Evolutionary conservation across 2,113 vertebrate genomes (phyloP).

Genomic region (Neodon shergylaensis): DNA sequence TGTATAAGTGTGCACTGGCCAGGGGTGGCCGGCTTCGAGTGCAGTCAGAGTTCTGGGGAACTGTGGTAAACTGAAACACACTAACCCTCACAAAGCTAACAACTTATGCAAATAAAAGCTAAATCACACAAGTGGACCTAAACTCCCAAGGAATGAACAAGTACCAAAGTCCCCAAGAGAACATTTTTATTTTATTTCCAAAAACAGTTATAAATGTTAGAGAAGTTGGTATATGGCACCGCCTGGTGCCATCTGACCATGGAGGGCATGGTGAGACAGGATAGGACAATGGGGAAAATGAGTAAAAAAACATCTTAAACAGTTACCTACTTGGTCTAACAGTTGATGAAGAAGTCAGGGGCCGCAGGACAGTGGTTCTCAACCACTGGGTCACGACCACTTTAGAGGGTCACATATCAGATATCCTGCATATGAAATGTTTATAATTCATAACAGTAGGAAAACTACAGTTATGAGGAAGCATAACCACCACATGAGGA

Average conservation of each 20-base stretch:
- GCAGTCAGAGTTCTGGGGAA: background rate
- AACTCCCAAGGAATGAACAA: background rate
- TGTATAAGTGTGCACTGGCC: background rate
- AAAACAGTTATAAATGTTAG: slow-evolving; percentile 25
- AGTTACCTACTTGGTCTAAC: background rate
- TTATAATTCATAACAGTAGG: background rate
- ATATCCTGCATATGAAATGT: background rate
- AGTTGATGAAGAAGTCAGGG: background rate
- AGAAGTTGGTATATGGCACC: background rate
- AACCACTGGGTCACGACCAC: background rate
- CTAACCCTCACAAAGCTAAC: background rate
- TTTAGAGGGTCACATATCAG: background rate
- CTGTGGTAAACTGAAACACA: background rate
- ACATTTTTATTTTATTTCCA: background rate
- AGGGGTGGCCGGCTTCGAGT: accelerated
- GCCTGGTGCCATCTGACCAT: background rate
- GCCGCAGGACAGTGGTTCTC: background rate
- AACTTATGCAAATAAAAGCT: background rate
- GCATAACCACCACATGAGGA: background rate
- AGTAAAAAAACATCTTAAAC: background rate
- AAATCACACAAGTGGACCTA: background rate
- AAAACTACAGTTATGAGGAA: background rate
- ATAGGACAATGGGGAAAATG: background rate
- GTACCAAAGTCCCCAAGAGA: background rate
- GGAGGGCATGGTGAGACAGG: background rate